Conservation (phyloP, 1,140 invertebrate species). For the Heliconius himera region DNA sequence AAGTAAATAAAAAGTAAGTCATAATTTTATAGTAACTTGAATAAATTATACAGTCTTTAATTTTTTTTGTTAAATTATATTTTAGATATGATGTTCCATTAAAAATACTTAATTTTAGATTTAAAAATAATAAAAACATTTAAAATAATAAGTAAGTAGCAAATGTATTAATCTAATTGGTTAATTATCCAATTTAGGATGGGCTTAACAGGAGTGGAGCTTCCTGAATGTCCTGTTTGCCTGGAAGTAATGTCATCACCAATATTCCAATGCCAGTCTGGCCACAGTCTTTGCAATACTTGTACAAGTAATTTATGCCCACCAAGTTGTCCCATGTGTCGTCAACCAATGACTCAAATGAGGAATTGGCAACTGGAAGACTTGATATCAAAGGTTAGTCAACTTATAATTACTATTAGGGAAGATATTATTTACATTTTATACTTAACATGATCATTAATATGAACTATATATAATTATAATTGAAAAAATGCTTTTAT, state of each 20-base stretch:
- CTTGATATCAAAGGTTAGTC: slow-evolving; percentile 65
- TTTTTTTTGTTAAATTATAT: too few relatives aligned
- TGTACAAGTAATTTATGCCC: slow-evolving; percentile 84
- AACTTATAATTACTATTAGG: not conserved
- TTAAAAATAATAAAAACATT: too few relatives aligned
- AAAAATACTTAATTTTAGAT: too few relatives aligned
- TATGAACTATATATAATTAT: not conserved
- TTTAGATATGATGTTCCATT: too few relatives aligned
- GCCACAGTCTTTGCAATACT: slow-evolving; percentile 88
- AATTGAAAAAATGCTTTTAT: not conserved
- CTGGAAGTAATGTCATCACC: slow-evolving; percentile 89
- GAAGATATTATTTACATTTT: not conserved
- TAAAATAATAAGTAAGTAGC: too few relatives aligned
- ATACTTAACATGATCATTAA: not conserved
- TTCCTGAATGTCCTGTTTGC: slow-evolving; percentile 89
- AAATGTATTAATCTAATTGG: too few relatives aligned
- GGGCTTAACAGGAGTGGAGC: slow-evolving; percentile 40
- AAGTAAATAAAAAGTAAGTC: slow-evolving; percentile 50
- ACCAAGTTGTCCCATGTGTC: slow-evolving; percentile 88
- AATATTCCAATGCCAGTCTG: slow-evolving; percentile 88
- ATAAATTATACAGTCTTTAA: not conserved
- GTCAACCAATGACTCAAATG: slow-evolving; percentile 86
- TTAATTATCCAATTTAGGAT: slow-evolving; percentile 18
- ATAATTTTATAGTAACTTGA: not conserved
- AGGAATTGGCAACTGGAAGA: slow-evolving; percentile 90